Percentiles rank a stretch among this genome's conserved stretches.
Conservation (phyloP, 2,888 invertebrate species). For the Catocala fraxini region DNA sequence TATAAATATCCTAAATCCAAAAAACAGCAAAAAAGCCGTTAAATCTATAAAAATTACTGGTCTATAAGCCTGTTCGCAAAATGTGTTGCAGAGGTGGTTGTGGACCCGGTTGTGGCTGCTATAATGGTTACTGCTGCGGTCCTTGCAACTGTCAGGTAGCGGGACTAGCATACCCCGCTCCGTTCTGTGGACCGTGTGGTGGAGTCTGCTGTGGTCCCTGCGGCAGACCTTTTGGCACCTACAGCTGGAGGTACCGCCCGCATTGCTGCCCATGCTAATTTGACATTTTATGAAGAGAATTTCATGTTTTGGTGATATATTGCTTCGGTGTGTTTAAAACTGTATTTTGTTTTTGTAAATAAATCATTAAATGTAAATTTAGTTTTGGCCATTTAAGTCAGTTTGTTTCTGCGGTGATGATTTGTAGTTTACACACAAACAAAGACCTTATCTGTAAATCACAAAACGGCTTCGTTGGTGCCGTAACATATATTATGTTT, state of each 20-base stretch:
- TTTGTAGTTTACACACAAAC: too few relatives aligned
- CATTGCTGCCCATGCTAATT: constrained; percentile 48
- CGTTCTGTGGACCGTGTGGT: constrained; percentile 65
- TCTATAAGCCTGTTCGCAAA: neutral
- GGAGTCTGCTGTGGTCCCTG: constrained; percentile 60
- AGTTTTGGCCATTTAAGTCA: too few relatives aligned
- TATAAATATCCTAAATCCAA: neutral
- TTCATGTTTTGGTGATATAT: too few relatives aligned
- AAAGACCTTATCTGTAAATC: too few relatives aligned
- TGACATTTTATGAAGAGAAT: too few relatives aligned
- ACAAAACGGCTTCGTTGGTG: too few relatives aligned
- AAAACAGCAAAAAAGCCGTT: neutral
- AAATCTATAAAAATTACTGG: constrained; percentile 6
- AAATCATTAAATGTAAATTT: too few relatives aligned
- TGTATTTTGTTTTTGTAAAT: too few relatives aligned
- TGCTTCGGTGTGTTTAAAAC: too few relatives aligned
- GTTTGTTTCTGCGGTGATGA: too few relatives aligned
- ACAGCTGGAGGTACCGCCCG: constrained; percentile 70
- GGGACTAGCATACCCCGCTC: constrained; percentile 62
- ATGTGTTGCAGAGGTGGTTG: constrained; percentile 27
- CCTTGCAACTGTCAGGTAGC: constrained; percentile 71
- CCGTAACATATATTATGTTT: too few relatives aligned
- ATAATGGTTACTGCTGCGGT: constrained; percentile 32
- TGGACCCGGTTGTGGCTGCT: constrained; percentile 27
- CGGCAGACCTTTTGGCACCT: constrained; percentile 72